phyloP scores from a whole-genome alignment of 2,888 invertebrate genomes.

The Heteromurus nitidus region DNA sequence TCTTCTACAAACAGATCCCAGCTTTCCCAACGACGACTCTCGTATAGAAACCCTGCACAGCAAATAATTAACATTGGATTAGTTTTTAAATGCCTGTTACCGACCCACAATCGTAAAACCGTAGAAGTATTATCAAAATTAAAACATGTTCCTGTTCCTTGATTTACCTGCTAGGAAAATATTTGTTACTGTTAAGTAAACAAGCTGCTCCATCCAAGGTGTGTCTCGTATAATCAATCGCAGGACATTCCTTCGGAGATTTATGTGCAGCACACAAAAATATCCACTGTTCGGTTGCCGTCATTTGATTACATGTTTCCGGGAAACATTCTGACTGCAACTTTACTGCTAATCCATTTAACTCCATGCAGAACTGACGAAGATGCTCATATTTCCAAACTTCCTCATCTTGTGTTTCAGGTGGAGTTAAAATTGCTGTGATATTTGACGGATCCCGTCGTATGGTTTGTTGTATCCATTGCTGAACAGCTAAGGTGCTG shows the following conservation, averaged over 20 bases:
- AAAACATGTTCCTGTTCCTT: constrained; percentile 60
- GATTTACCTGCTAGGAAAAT: constrained; percentile 97
- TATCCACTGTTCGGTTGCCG: constrained; percentile 99
- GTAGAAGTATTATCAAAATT: constrained; percentile 2
- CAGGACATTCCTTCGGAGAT: constrained; percentile 99
- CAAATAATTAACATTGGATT: no score
- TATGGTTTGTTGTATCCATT: constrained; percentile 98
- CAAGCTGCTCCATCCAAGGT: constrained; percentile 99
- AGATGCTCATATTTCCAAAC: constrained; percentile 99
- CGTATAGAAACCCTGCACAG: constrained; percentile 98
- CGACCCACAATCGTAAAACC: constrained; percentile 1
- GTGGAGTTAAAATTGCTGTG: constrained; percentile 95
- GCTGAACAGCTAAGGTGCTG: constrained; percentile 97
- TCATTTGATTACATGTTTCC: constrained; percentile 99
- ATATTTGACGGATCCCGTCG: constrained; percentile 94
- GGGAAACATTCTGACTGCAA: constrained; percentile 97
- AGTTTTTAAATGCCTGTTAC: constrained; percentile 14
- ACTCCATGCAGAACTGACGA: constrained; percentile 99
- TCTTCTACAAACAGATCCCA: constrained; percentile 98
- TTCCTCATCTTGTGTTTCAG: constrained; percentile 97
- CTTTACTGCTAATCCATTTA: constrained; percentile 98
- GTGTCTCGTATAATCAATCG: constrained; percentile 99
- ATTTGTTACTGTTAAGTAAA: constrained; percentile 98
- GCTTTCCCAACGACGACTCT: constrained; percentile 98
- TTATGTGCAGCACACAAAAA: constrained; percentile 99